Conservation (phyloP, 2,797 vertebrate genomes). For the Lagorchestes hirsutus region DNA sequence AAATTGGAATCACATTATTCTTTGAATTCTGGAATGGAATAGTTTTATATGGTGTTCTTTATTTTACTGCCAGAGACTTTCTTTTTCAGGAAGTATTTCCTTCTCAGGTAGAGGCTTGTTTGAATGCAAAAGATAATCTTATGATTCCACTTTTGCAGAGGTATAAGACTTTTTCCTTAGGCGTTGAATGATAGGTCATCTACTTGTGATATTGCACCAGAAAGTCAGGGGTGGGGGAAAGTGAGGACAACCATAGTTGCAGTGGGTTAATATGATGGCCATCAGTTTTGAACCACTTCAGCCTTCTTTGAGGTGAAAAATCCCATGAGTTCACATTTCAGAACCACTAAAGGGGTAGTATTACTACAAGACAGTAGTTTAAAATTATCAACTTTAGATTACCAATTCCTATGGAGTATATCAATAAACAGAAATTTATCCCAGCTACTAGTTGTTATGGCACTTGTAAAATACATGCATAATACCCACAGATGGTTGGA, state of each 20-base stretch:
- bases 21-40: conserved; percentile 22
- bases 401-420: conserved; percentile 1
- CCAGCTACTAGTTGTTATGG: neutral
- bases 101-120: neutral
- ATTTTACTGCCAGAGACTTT: conserved; percentile 45
- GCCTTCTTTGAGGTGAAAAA: conserved; percentile 51
- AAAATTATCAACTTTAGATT: neutral
- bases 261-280: neutral
- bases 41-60: neutral
- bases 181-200: conserved; percentile 22
- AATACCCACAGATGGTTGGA: neutral
- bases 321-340: neutral
- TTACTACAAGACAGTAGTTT: neutral
- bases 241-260: neutral
- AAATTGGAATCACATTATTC: neutral
- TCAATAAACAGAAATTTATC: neutral
- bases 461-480: neutral
- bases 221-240: neutral
- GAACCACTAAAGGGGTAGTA: neutral
- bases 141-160: neutral
- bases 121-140: conserved; percentile 18
- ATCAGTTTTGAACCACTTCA: conserved; percentile 16
- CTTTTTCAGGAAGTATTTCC: conserved; percentile 7
- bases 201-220: conserved; percentile 7
- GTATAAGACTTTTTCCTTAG: neutral